A percentile compares a stretch with the other conserved stretches of the same genome.
phyloP scores from a whole-genome alignment of 2,113 vertebrate species.

The Syngnathoides biaculeatus region DNA sequence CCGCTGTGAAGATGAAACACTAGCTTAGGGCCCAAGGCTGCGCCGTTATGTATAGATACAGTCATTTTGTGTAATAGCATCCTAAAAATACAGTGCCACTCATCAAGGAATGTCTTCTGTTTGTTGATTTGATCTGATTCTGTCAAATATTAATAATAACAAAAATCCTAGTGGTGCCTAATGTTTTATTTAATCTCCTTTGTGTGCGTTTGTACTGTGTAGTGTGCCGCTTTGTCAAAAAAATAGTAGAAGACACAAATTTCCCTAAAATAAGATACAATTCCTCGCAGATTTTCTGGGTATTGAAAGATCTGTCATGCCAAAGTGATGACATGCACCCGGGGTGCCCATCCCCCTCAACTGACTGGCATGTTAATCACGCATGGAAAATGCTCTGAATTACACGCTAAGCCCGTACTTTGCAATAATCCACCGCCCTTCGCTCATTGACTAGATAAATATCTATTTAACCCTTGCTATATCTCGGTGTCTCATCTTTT shows the following conservation, averaged over 20 bases:
- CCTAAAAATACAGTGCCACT: conserved; percentile 38
- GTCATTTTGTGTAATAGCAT: conserved; percentile 27
- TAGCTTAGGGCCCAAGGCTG: conserved; percentile 12
- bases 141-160: conserved; percentile 28
- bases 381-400: conserved; percentile 73
- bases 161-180: conserved; percentile 42
- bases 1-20: conserved; percentile 29
- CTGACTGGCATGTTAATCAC: conserved; percentile 69
- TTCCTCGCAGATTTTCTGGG: background rate
- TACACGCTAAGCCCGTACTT: conserved; percentile 58
- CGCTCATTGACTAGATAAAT: conserved; percentile 26
- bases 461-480: conserved; percentile 6
- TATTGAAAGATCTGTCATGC: background rate
- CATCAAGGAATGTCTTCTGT: conserved; percentile 30
- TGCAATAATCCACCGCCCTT: conserved; percentile 52
- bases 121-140: conserved; percentile 31
- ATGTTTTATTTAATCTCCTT: conserved; percentile 47
- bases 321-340: background rate
- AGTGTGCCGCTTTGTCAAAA: background rate
- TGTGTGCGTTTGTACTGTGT: conserved; percentile 13
- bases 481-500: background rate
- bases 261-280: background rate
- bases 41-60: conserved; percentile 24
- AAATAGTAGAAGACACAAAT: background rate
- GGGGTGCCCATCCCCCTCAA: conserved; percentile 8